Evolutionary conservation across 2,113 vertebrate species (phyloP), one percentile per base, ranked within the genome.

Genomic region (Falco punctatus): DNA sequence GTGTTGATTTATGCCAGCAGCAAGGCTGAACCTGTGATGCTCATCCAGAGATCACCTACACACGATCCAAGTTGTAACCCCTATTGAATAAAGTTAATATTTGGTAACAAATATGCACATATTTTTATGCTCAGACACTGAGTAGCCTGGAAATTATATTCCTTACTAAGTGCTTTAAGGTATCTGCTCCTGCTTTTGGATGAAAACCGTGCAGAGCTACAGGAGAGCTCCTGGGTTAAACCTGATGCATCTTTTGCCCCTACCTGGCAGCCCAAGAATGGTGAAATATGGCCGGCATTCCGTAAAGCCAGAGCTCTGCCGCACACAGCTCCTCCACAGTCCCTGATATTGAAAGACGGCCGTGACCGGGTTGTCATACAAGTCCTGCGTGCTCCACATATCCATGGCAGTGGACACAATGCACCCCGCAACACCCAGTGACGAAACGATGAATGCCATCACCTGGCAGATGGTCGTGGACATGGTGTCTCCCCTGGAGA

Each of bases 181-280:
- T 54, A 74, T 10, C 87, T 38, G 13, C 58, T 67, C 81, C 59
- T 72, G 11, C 33, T 81, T 40, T 33, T 26, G 54, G 64, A 32
- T 14, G 24, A 64, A 78, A 91, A n/a, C 16, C 2, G 4, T 32
- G 48, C 77, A 52, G 61, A 44, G 28, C 59, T 77, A 32, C 71
- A 83, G 58, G 17, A 80, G 40, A 67, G 14, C 59, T 32, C 65
- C 65, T 26, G 12, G 55, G 15, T 73, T 61, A 49, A 54, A 26
- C 4, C 65, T 65, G n/a, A 18, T 42, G 16, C 14, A 8, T 12
- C 38, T 5, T 58, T 82, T 55, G 67, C 18, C 82, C 98, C 93
- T 98, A 99, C 99, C 99, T 99, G 99, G 98, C 95, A 98, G 98
- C 75, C 99, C 99, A 55, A 99, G 98, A 91, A 99, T 98, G 87